phyloP scores from a whole-genome alignment of 2,113 vertebrate species.

The Stigmatopora nigra region DNA sequence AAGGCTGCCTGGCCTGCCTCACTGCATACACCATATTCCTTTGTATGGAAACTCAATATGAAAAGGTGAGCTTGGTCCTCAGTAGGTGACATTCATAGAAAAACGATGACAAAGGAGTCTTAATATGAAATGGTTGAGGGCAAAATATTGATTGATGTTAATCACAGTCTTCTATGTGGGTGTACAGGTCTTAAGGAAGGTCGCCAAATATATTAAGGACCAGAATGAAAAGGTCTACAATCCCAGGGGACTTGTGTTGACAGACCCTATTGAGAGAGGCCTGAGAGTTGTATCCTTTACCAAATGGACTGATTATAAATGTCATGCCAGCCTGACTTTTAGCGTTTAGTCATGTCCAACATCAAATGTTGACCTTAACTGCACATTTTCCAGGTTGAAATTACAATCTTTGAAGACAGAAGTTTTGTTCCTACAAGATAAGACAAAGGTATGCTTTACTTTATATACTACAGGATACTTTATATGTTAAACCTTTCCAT shows the following conservation, averaged over 20 bases:
- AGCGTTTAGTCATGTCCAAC: neutral
- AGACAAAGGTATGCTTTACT: conserved; percentile 62
- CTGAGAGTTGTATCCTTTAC: conserved; percentile 92
- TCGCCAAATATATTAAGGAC: conserved; percentile 90
- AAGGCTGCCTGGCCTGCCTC: conserved; percentile 89
- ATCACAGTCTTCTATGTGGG: neutral
- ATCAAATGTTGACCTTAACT: conserved; percentile 64
- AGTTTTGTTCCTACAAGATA: conserved; percentile 86
- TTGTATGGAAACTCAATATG: conserved; percentile 97
- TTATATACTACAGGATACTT: neutral
- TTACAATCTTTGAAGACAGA: conserved; percentile 97
- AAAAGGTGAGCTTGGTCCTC: conserved; percentile 73
- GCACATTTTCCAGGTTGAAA: conserved; percentile 80
- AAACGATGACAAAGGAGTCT: no score
- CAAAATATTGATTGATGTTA: neutral
- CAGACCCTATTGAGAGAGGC: conserved; percentile 90
- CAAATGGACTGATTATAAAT: neutral
- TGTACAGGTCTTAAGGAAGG: conserved; percentile 89
- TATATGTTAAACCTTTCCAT: neutral
- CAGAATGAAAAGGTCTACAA: conserved; percentile 97
- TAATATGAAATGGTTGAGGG: neutral
- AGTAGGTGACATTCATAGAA: no score
- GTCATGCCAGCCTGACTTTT: neutral
- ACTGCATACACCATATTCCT: conserved; percentile 94
- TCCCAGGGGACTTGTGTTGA: conserved; percentile 85